Evolutionary conservation across 2,113 vertebrate genomes (phyloP).

Genomic region (Caloenas nicobarica): DNA sequence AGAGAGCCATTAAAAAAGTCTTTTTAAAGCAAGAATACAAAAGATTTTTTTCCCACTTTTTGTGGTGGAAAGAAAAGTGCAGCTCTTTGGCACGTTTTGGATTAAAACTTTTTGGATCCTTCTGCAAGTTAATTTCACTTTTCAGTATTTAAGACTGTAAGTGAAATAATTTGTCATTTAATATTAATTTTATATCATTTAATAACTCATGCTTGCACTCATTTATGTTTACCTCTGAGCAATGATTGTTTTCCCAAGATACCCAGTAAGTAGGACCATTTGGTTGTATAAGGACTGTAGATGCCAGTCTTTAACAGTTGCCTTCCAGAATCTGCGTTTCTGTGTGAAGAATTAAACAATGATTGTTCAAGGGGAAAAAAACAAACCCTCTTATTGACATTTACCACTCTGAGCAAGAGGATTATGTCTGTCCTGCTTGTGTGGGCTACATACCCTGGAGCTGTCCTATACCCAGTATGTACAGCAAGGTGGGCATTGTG

Average conservation of each 20-base stretch:
- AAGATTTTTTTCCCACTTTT: not conserved
- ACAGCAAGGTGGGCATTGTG: accelerated
- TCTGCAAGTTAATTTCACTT: not conserved
- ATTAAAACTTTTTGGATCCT: not conserved
- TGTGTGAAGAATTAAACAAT: not conserved
- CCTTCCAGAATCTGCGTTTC: not conserved
- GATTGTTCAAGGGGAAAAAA: not conserved
- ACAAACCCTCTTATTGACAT: not conserved
- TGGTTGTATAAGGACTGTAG: not conserved
- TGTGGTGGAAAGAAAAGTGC: not conserved
- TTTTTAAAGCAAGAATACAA: not conserved
- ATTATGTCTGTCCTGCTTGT: not conserved
- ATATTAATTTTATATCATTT: no score
- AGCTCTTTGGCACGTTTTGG: not conserved
- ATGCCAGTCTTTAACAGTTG: not conserved
- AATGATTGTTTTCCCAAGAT: not conserved
- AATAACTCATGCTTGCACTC: not conserved
- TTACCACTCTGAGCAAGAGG: not conserved
- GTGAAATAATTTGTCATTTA: not conserved
- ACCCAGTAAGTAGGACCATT: not conserved
- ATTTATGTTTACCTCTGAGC: not conserved
- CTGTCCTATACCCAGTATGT: not conserved
- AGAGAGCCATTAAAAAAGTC: not conserved
- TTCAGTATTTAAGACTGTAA: not conserved
- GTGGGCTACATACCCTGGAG: not conserved